phyloP scores from a whole-genome alignment of 2,113 vertebrate species.

The Tragulus kanchil region DNA sequence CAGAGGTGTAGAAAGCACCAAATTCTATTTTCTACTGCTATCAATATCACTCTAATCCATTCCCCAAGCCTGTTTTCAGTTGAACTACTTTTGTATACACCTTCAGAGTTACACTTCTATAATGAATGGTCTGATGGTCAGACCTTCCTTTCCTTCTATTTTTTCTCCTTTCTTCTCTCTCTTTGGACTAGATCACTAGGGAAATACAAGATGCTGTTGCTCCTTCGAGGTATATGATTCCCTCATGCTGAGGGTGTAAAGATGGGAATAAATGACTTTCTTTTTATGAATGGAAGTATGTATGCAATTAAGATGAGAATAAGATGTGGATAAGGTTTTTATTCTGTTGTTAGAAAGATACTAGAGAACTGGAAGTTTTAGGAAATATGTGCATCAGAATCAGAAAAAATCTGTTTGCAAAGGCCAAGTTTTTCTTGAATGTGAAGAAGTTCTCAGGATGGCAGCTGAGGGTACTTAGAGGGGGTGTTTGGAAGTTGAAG shows the following conservation, averaged over 20 bases:
- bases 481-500: neutral
- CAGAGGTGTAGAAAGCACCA: slow-evolving; percentile 11
- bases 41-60: neutral
- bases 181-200: slow-evolving; percentile 44
- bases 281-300: slow-evolving; percentile 74
- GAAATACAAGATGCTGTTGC: slow-evolving; percentile 50
- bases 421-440: slow-evolving; percentile 47
- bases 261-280: slow-evolving; percentile 66
- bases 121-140: neutral
- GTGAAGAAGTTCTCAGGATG: neutral
- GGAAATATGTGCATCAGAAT: no score
- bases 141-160: slow-evolving; percentile 63
- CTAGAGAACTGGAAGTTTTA: slow-evolving; percentile 17
- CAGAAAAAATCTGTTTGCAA: no score
- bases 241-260: neutral
- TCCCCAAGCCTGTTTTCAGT: neutral
- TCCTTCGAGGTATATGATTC: slow-evolving; percentile 76
- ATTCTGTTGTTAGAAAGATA: slow-evolving; percentile 8
- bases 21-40: slow-evolving; percentile 9
- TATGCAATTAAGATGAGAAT: slow-evolving; percentile 68
- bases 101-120: neutral
- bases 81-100: neutral
- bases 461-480: neutral
- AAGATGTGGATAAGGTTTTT: slow-evolving; percentile 24
- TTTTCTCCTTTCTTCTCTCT: slow-evolving; percentile 43